Base-by-base conservation (phyloP, 1,140 invertebrate species). In the Ptiloglossa arizonensis region DNA sequence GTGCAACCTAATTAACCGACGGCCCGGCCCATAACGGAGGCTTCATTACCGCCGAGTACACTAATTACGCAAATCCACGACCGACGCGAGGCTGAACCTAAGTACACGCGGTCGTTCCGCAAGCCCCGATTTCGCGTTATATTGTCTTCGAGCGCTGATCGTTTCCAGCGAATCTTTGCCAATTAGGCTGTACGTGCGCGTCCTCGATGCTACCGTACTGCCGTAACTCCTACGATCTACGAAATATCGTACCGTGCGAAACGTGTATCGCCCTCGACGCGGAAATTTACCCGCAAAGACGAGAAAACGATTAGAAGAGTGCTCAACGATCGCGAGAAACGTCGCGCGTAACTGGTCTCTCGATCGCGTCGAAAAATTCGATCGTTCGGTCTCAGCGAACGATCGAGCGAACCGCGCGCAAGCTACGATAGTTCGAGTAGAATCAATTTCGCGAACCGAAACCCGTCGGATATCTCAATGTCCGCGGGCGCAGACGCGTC, bases 1-100 rank as follows among this genome's bases (percentile, higher is more conserved):
- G 82, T 22, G 82, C 81, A 85, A 85, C 82, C 87, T 89, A 89
- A 89, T 89, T 89, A 89, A 88, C 82, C 78, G 73, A 78, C 80
- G 77, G 54, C 57, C 78, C 62, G 70, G 70, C 73, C 83, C 79
- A 85, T 88, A 88, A 87, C 87, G 66, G 66, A 77, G 72, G 82
- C 69, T 88, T 87, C 85, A 87, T 89, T 88, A 88, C 83, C 81
- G 73, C 76, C 73, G 57, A 84, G 83, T 83, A 78, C 80, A 80
- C 83, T 87, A 87, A 88, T 88, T 87, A 87, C 82, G 76, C 24
- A 78, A 79, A 85, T 85, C 76, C 54, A 76, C 64, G 41, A 48
- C 73, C 59, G 44, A 69, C 73, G 59, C 66, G 24, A 8, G 17
- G n/a, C 41, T 27, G 41, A 48, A 56, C 52, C 41, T 60, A 76